Percentiles rank a stretch among this genome's conserved stretches.
These are phyloP conservation scores for Heterodera schachtii DNA, from an alignment of 1,140 invertebrate genomes.

Conservation along the genomic window DNA sequence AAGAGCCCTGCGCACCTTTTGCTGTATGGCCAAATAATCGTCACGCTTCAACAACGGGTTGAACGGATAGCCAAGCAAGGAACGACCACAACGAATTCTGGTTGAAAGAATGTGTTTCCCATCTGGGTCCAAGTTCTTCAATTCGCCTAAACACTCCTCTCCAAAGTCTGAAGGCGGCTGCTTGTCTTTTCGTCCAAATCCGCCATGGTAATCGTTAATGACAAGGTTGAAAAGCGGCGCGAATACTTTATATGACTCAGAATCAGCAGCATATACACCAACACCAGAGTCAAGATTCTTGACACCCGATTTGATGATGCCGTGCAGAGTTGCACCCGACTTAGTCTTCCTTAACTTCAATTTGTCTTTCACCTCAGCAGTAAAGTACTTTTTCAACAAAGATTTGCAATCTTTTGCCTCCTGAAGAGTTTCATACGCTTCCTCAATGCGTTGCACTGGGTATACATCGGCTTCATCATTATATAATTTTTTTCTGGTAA, in stretches of 20 bases:
- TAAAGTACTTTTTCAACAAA: slow-evolving; percentile 88
- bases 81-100: slow-evolving; percentile 81
- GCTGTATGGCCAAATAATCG: slow-evolving; percentile 53
- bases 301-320: slow-evolving; percentile 71
- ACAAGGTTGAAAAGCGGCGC: slow-evolving; percentile 89
- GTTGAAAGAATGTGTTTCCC: slow-evolving; percentile 87
- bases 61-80: slow-evolving; percentile 83
- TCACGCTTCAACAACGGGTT: slow-evolving; percentile 71
- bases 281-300: slow-evolving; percentile 78
- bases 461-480: slow-evolving; percentile 47
- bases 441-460: slow-evolving; percentile 77
- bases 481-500: too few relatives aligned
- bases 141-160: slow-evolving; percentile 73
- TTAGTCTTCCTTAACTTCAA: slow-evolving; percentile 48
- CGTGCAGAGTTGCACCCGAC: slow-evolving; percentile 53
- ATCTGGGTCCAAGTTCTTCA: slow-evolving; percentile 80
- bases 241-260: slow-evolving; percentile 86
- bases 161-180: slow-evolving; percentile 85
- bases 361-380: slow-evolving; percentile 83
- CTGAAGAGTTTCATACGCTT: slow-evolving; percentile 72
- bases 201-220: slow-evolving; percentile 92
- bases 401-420: slow-evolving; percentile 76
- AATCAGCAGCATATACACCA: slow-evolving; percentile 92
- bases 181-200: slow-evolving; percentile 75
- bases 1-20: slow-evolving; percentile 56